These are phyloP conservation scores for Actinemys pallida DNA, from an alignment of 2,113 vertebrate species.

Conservation along the genomic window DNA sequence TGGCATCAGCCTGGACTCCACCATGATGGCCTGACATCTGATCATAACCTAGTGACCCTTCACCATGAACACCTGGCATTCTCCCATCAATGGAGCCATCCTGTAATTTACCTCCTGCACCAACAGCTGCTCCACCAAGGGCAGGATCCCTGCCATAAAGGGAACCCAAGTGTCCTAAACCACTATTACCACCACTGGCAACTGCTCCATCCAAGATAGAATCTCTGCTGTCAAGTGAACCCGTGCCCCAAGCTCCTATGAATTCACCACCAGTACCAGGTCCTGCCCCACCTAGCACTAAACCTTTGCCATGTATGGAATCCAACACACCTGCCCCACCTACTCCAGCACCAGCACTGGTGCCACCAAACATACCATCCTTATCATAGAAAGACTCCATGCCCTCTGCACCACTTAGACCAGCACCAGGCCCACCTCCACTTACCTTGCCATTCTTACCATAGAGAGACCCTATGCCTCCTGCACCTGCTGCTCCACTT, in stretches of 20 bases:
- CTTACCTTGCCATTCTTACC: background rate
- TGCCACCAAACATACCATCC: background rate
- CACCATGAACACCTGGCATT: background rate
- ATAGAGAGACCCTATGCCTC: background rate
- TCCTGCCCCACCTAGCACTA: background rate
- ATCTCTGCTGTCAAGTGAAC: background rate
- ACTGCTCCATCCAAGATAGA: background rate
- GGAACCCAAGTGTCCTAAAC: background rate
- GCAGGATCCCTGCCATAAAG: background rate
- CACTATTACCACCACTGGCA: background rate
- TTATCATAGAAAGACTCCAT: background rate
- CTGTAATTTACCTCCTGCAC: background rate
- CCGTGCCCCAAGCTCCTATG: background rate
- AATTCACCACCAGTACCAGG: background rate
- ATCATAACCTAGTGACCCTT: background rate
- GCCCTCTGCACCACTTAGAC: background rate
- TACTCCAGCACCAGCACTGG: background rate
- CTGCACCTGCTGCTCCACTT: background rate
- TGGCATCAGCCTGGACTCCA: conserved; percentile 20
- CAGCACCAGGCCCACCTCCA: background rate
- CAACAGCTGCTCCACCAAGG: background rate
- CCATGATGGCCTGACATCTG: conserved; percentile 25
- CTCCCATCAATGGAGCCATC: background rate
- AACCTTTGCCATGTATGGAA: background rate
- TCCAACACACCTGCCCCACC: background rate